phyloP scores from a whole-genome alignment of 2,113 vertebrate genomes.

The Panurus biarmicus region DNA sequence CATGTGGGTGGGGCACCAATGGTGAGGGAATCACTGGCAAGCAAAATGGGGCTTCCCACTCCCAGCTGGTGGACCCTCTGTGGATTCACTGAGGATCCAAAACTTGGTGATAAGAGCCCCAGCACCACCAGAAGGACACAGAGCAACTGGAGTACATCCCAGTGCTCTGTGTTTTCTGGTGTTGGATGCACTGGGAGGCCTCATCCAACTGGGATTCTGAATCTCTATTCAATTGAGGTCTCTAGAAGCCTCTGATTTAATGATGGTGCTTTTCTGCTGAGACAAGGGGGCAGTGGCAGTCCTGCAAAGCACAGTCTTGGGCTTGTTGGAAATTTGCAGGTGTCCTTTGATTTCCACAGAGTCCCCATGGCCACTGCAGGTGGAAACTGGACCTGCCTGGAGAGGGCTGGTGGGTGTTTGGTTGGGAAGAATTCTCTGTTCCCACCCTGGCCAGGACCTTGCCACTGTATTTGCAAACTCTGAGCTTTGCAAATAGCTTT shows the following conservation, averaged over 20 bases:
- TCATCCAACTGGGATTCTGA: background rate
- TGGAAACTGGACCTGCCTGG: background rate
- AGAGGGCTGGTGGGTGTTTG: fast-evolving
- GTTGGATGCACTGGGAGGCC: background rate
- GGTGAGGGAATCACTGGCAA: fast-evolving
- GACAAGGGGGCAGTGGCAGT: background rate
- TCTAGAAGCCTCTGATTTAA: background rate
- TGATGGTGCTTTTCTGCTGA: background rate
- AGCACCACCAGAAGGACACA: background rate
- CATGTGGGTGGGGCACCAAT: fast-evolving
- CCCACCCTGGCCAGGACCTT: background rate
- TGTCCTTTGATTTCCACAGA: background rate
- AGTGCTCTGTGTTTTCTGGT: background rate
- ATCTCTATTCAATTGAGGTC: background rate
- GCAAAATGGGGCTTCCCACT: background rate
- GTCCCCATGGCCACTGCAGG: background rate
- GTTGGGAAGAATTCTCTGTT: background rate
- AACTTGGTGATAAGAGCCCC: background rate
- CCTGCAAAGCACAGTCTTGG: background rate
- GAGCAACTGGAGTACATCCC: background rate
- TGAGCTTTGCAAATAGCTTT: background rate
- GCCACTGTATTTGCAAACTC: background rate
- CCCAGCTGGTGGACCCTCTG: background rate
- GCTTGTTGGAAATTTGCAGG: background rate
- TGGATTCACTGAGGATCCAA: background rate